phyloP scores from a whole-genome alignment of 1,140 invertebrate genomes.

The Campodea augens region DNA sequence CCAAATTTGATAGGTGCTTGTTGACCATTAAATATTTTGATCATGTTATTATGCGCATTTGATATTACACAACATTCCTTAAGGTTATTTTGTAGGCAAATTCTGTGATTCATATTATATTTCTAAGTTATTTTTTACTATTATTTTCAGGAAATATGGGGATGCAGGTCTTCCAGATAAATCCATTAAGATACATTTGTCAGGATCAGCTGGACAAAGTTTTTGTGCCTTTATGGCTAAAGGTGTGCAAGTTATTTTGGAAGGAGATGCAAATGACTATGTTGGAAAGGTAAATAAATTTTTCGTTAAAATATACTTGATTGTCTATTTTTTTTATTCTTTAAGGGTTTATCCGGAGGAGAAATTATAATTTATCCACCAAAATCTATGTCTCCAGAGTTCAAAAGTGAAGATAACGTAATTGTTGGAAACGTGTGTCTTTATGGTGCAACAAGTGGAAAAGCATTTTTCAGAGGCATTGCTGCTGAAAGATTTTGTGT shows the following conservation, averaged over 20 bases:
- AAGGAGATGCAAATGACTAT: slow-evolving; percentile 98
- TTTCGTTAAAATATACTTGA: neutral
- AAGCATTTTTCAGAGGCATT: slow-evolving; percentile 87
- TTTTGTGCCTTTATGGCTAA: slow-evolving; percentile 94
- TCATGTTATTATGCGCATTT: too few relatives aligned
- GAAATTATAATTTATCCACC: slow-evolving; percentile 88
- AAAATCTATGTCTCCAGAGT: slow-evolving; percentile 49
- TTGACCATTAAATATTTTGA: too few relatives aligned
- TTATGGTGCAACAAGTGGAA: slow-evolving; percentile 89
- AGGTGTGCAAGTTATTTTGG: slow-evolving; percentile 73
- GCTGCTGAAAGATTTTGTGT: slow-evolving; percentile 96
- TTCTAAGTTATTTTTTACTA: slow-evolving; percentile 9
- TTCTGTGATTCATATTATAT: too few relatives aligned
- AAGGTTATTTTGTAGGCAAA: neutral
- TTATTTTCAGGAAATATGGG: slow-evolving; percentile 51
- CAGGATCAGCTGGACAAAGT: slow-evolving; percentile 93
- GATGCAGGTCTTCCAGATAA: slow-evolving; percentile 68
- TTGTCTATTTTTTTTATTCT: slow-evolving; percentile 14
- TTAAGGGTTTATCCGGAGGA: slow-evolving; percentile 80
- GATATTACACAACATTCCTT: neutral
- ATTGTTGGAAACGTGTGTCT: slow-evolving; percentile 96
- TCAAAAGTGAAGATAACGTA: slow-evolving; percentile 80
- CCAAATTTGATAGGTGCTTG: too few relatives aligned
- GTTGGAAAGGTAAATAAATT: slow-evolving; percentile 74
- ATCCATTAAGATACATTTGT: slow-evolving; percentile 68